Evolutionary conservation across 2,797 vertebrate species (phyloP).

Genomic region (Lateolabrax maculatus): DNA sequence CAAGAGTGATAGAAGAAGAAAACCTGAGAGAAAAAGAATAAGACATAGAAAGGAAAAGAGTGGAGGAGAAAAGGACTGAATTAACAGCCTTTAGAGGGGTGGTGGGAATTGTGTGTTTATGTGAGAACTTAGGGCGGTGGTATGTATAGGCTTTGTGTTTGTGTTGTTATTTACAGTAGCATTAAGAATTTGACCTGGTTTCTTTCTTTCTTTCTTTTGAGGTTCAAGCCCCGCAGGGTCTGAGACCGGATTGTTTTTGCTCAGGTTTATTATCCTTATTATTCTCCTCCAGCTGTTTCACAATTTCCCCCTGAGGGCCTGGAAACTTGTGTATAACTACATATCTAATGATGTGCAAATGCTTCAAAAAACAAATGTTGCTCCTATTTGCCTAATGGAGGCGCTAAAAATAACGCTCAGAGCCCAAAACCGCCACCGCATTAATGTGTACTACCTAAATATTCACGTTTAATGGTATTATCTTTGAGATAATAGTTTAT

Average conservation of each 20-base stretch:
- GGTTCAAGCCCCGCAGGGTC: slow-evolving; percentile 44
- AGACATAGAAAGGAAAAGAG: slow-evolving; percentile 36
- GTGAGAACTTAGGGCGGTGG: slow-evolving; percentile 48
- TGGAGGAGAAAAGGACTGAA: slow-evolving; percentile 34
- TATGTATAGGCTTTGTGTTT: slow-evolving; percentile 48
- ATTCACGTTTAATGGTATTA: neutral
- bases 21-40: slow-evolving; percentile 45
- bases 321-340: slow-evolving; percentile 37
- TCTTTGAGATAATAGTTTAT: neutral
- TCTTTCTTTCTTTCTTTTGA: slow-evolving; percentile 54
- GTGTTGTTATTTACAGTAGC: slow-evolving; percentile 71
- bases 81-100: slow-evolving; percentile 32
- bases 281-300: slow-evolving; percentile 51
- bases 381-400: slow-evolving; percentile 44
- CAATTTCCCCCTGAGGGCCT: slow-evolving; percentile 25
- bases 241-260: slow-evolving; percentile 47
- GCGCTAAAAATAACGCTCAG: slow-evolving; percentile 34
- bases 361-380: slow-evolving; percentile 46
- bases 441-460: neutral
- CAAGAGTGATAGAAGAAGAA: slow-evolving; percentile 39
- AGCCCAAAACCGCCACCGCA: neutral
- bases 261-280: slow-evolving; percentile 69
- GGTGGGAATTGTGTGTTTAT: slow-evolving; percentile 45
- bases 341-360: slow-evolving; percentile 61
- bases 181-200: slow-evolving; percentile 76